These are phyloP conservation scores for Vipera latastei DNA, from an alignment of 2,797 vertebrate species.

Conservation along the genomic window DNA sequence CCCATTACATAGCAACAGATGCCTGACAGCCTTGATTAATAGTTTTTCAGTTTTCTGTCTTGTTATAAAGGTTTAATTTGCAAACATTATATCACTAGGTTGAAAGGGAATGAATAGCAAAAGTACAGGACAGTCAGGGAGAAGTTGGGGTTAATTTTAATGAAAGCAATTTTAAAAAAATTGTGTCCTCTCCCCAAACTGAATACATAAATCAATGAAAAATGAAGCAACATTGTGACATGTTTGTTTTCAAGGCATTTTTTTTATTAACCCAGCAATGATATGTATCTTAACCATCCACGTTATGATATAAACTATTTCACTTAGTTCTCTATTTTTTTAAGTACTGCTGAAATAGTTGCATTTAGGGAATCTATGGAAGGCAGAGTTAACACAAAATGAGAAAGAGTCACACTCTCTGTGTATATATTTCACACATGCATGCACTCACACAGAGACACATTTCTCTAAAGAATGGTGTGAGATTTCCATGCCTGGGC, in stretches of 20 bases:
- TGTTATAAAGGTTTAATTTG: conserved; percentile 57
- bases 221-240: background rate
- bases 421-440: background rate
- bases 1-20: conserved; percentile 55
- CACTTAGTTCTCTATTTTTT: conserved; percentile 39
- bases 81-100: conserved; percentile 34
- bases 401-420: background rate
- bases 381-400: background rate
- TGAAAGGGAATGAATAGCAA: conserved; percentile 47
- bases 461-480: conserved; percentile 77
- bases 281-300: background rate
- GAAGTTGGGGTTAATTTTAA: conserved; percentile 1
- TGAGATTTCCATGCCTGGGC: conserved; percentile 76
- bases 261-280: conserved; percentile 6
- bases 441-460: conserved; percentile 16
- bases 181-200: conserved; percentile 27
- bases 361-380: conserved; percentile 47
- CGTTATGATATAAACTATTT: conserved; percentile 7
- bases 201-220: background rate
- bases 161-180: conserved; percentile 30
- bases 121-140: conserved; percentile 4
- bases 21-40: conserved; percentile 58
- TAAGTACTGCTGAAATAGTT: conserved; percentile 19
- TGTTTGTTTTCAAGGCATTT: background rate
- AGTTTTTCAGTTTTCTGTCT: conserved; percentile 36